Evolutionary conservation across 2,113 vertebrate genomes (phyloP).

Genomic region (Puffinus mauretanicus): DNA sequence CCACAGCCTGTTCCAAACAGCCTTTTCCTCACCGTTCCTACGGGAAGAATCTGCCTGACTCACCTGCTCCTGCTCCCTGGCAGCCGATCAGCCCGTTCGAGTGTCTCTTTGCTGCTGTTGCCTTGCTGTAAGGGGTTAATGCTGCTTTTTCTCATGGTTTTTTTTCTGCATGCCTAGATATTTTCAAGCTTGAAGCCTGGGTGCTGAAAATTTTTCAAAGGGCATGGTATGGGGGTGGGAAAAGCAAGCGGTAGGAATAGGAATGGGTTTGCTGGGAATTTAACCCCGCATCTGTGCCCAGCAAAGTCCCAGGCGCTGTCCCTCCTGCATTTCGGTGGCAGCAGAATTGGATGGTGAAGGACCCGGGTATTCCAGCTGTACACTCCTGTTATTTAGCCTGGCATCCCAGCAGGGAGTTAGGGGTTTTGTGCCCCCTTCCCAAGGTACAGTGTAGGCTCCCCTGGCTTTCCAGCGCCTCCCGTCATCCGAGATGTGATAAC

Average conservation of each 20-base stretch:
- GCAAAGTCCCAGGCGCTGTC: not conserved
- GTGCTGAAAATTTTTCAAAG: not conserved
- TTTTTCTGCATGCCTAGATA: not conserved
- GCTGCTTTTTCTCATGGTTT: not conserved
- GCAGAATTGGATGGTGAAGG: not conserved
- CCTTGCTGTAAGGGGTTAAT: not conserved
- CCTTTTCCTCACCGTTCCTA: not conserved
- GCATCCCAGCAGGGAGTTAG: not conserved
- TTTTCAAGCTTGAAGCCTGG: not conserved
- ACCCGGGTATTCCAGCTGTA: not conserved
- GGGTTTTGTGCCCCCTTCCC: not conserved
- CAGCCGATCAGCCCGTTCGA: rapidly evolving
- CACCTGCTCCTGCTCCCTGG: not conserved
- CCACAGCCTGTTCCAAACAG: not conserved
- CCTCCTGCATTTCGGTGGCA: rapidly evolving
- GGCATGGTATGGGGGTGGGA: rapidly evolving
- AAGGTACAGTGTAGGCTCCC: not conserved
- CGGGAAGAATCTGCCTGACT: not conserved
- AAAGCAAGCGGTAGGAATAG: not conserved
- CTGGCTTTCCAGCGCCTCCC: not conserved
- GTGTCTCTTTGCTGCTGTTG: not conserved
- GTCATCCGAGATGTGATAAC: not conserved
- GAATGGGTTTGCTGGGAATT: not conserved
- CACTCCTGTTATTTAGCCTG: not conserved
- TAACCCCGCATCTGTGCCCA: rapidly evolving